Percentiles rank a stretch among this genome's conserved stretches.
Conservation (phyloP, 2,797 vertebrate genomes). For the Pangasius larnaudii region DNA sequence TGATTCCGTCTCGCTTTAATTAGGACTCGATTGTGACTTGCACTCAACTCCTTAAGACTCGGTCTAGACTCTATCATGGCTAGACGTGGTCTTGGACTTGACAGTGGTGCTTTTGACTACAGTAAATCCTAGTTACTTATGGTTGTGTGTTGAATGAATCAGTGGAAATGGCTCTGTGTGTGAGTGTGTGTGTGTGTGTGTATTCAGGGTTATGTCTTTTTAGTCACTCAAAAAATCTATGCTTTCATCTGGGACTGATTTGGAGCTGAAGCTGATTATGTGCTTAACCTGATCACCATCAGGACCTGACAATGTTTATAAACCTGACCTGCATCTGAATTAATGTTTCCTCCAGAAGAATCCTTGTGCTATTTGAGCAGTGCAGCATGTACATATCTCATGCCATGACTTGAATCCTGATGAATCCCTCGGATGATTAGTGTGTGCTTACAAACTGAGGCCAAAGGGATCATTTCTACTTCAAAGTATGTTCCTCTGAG, state of each 20-base stretch:
- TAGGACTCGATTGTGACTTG: neutral
- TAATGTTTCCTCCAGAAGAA: neutral
- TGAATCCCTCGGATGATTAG: neutral
- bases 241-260: neutral
- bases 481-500: constrained; percentile 3
- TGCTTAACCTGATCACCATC: neutral
- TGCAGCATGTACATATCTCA: neutral
- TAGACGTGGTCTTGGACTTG: neutral
- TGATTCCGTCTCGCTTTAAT: neutral
- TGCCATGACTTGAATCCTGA: neutral
- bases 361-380: neutral
- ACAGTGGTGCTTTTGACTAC: neutral
- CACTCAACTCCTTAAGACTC: neutral
- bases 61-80: neutral
- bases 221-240: neutral
- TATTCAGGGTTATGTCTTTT: neutral
- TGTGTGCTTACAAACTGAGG: neutral
- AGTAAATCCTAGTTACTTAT: neutral
- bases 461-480: neutral
- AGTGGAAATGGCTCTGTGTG: neutral
- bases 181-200: neutral
- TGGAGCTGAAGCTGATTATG: neutral
- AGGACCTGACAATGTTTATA: neutral
- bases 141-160: neutral
- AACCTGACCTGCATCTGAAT: constrained; percentile 20